phyloP scores from a whole-genome alignment of 2,888 invertebrate genomes.

The Drosophila subquinaria region DNA sequence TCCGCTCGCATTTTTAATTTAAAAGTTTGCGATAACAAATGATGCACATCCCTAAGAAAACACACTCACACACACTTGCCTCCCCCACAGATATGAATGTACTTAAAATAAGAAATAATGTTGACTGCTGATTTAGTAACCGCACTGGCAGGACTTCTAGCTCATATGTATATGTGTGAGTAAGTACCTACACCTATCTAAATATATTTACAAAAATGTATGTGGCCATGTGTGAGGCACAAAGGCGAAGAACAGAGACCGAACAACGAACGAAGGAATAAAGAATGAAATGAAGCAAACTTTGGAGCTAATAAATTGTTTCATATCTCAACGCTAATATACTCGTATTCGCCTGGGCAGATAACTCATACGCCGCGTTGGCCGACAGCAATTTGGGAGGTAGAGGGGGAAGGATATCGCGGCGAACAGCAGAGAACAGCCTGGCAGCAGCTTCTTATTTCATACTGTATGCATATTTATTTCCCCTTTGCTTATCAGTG shows the following conservation, averaged over 20 bases:
- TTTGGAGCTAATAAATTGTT: constrained; percentile 81
- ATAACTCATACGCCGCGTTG: constrained; percentile 79
- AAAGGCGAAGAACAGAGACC: constrained; percentile 34
- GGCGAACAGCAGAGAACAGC: constrained; percentile 23
- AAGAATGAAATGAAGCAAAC: constrained; percentile 67
- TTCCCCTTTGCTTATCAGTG: constrained; percentile 82
- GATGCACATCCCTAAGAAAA: constrained; percentile 68
- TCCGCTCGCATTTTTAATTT: constrained; percentile 71
- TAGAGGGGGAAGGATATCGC: constrained; percentile 6
- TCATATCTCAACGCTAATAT: constrained; percentile 75
- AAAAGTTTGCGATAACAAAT: constrained; percentile 82
- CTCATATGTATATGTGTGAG: constrained; percentile 5
- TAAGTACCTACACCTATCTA: constrained; percentile 28
- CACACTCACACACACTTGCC: constrained; percentile 19
- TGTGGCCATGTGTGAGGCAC: constrained; percentile 26
- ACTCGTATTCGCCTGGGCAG: constrained; percentile 52
- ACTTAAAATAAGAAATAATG: constrained; percentile 77
- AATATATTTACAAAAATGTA: constrained; percentile 27
- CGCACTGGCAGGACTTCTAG: constrained; percentile 22
- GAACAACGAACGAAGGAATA: constrained; percentile 49
- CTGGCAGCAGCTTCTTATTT: constrained; percentile 11
- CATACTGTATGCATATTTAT: constrained; percentile 80
- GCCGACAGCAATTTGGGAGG: constrained; percentile 28
- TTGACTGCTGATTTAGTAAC: constrained; percentile 77
- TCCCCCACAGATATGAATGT: constrained; percentile 52